Evolutionary conservation across 53 echinoderm and acorn worm species (phyloP).

Genomic region (Pentamera pediparva): DNA sequence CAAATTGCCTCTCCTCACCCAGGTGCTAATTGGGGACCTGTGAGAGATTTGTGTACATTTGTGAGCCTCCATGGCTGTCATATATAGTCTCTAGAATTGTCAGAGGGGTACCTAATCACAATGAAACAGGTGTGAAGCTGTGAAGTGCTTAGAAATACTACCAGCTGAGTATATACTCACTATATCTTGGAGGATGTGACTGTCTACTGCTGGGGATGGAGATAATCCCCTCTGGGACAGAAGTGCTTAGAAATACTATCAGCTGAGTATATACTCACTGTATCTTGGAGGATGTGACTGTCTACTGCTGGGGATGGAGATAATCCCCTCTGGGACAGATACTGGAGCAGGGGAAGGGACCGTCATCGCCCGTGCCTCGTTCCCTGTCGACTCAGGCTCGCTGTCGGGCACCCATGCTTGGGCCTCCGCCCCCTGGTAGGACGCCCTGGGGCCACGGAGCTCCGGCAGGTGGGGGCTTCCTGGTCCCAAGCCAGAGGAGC

Average conservation of each 20-base stretch:
- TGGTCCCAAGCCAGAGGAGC: not conserved
- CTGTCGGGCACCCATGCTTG: slow-evolving; percentile 40
- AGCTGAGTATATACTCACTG: slow-evolving; percentile 1
- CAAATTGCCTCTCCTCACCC: too few species aligned
- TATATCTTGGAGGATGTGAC: not conserved
- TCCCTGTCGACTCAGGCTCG: slow-evolving; percentile 72
- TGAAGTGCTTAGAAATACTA: too few species aligned
- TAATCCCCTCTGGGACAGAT: not conserved
- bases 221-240: not conserved
- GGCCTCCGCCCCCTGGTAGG: slow-evolving; percentile 18
- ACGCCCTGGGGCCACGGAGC: slow-evolving; percentile 15
- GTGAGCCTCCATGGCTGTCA: too few species aligned
- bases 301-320: not conserved
- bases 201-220: not conserved
- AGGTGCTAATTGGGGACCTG: too few species aligned
- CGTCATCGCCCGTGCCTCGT: slow-evolving; percentile 39
- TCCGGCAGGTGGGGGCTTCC: slow-evolving; percentile 2
- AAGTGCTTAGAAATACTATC: too few species aligned
- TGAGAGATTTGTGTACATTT: too few species aligned
- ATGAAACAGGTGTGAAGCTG: too few species aligned
- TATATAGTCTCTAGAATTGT: too few species aligned
- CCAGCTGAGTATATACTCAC: not conserved
- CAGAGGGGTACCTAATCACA: too few species aligned
- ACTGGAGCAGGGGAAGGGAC: not conserved
- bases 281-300: not conserved